These are phyloP conservation scores for Podabrus alpinus DNA, from an alignment of 2,888 invertebrate species.

Conservation along the genomic window DNA sequence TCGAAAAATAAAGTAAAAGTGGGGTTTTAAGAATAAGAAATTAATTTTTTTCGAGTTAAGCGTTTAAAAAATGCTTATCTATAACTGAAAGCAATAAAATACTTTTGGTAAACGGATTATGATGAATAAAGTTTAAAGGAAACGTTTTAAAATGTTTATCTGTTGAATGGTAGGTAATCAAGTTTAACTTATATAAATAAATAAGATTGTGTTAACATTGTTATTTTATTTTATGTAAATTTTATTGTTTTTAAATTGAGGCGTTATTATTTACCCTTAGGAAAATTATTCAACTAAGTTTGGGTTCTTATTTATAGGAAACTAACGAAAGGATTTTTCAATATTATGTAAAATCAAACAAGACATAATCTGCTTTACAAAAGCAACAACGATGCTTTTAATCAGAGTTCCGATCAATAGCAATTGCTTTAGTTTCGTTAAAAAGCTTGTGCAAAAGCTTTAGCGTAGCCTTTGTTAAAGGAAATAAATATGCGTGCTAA, in stretches of 20 bases:
- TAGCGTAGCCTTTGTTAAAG: conserved; percentile 9
- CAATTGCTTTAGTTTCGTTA: conserved; percentile 17
- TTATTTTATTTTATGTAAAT: no score
- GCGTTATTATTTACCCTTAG: background rate
- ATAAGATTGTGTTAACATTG: background rate
- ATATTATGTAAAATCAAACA: conserved; percentile 18
- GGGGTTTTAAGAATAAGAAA: background rate
- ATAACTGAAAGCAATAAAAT: background rate
- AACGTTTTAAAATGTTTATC: no score
- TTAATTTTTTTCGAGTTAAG: background rate
- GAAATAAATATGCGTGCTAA: conserved; percentile 20
- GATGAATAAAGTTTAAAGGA: background rate
- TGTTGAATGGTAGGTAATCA: no score
- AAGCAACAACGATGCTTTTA: conserved; percentile 9
- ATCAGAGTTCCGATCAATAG: conserved; percentile 15
- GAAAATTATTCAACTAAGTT: background rate
- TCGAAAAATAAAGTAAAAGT: background rate
- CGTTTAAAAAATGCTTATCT: background rate
- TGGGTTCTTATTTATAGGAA: background rate
- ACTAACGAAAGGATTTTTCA: conserved; percentile 6
- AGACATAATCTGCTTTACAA: conserved; percentile 17
- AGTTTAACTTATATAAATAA: background rate
- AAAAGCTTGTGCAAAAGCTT: conserved; percentile 13
- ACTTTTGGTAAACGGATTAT: background rate
- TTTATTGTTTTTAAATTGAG: background rate